Conservation (phyloP, 92 coral and sea anemone genomes). For the Porites divaricata region DNA sequence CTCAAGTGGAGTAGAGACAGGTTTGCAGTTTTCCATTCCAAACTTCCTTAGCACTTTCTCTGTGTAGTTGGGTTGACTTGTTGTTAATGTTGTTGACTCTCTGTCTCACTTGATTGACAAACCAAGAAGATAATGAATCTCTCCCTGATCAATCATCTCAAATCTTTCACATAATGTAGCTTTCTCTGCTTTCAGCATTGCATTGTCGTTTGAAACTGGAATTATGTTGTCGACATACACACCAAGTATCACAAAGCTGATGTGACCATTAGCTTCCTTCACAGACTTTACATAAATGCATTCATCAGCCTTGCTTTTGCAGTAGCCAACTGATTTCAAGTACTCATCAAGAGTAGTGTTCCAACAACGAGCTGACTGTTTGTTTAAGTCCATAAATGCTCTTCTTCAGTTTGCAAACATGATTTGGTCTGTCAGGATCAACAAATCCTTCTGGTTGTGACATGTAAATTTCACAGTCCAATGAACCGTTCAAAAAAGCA, state of each 20-base stretch:
- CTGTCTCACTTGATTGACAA: slow-evolving; percentile 71
- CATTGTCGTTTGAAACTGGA: slow-evolving; percentile 12
- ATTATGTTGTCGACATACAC: slow-evolving; percentile 60
- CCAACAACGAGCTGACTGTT: slow-evolving; percentile 69
- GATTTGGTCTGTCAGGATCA: slow-evolving; percentile 65
- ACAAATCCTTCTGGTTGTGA: slow-evolving; percentile 75
- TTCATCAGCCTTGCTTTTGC: slow-evolving; percentile 68
- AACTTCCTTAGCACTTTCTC: slow-evolving; percentile 56
- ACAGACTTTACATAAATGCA: slow-evolving; percentile 57
- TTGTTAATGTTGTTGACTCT: slow-evolving; percentile 57
- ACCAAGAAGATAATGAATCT: slow-evolving; percentile 65
- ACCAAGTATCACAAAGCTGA: slow-evolving; percentile 58
- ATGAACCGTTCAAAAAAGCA: slow-evolving; percentile 60
- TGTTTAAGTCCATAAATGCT: slow-evolving; percentile 63
- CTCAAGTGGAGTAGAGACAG: slow-evolving; percentile 59
- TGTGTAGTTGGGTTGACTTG: slow-evolving; percentile 55
- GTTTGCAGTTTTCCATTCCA: slow-evolving; percentile 64
- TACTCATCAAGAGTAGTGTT: slow-evolving; percentile 62
- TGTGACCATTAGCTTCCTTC: slow-evolving; percentile 57
- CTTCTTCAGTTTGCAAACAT: slow-evolving; percentile 60
- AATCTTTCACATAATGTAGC: no score
- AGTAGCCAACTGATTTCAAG: no score
- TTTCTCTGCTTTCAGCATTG: no score
- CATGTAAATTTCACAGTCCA: slow-evolving; percentile 75
- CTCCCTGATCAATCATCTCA: slow-evolving; percentile 33